Evolutionary conservation across 2,797 vertebrate species (phyloP).

Genomic region (Syngnathus rostellatus): DNA sequence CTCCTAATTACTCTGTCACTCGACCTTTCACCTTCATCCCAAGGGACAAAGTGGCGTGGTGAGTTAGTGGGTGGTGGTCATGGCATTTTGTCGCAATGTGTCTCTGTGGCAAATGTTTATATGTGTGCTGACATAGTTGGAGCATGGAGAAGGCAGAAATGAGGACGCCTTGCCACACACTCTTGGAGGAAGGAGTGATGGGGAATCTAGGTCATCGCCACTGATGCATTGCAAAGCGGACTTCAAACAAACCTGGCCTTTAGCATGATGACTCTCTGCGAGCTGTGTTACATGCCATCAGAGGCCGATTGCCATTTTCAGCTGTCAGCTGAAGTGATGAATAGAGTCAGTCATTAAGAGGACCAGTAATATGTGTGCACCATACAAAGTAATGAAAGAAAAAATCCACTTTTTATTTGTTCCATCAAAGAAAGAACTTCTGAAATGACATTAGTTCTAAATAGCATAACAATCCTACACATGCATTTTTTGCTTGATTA

Average conservation of each 20-base stretch:
- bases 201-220: constrained; percentile 68
- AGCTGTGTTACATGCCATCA: constrained; percentile 55
- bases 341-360: constrained; percentile 17
- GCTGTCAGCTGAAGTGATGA: constrained; percentile 38
- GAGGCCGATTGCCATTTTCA: constrained; percentile 49
- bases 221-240: constrained; percentile 65
- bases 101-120: constrained; percentile 65
- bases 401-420: background rate
- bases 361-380: background rate
- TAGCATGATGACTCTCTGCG: constrained; percentile 52
- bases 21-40: constrained; percentile 26
- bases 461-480: background rate
- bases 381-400: background rate
- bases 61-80: constrained; percentile 31
- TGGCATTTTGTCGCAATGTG: constrained; percentile 32
- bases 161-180: constrained; percentile 48
- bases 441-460: background rate
- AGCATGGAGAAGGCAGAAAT: constrained; percentile 55
- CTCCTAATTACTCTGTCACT: constrained; percentile 10
- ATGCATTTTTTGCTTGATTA: background rate
- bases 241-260: constrained; percentile 69
- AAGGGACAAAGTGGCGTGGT: constrained; percentile 29
- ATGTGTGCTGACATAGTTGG: constrained; percentile 66
- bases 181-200: constrained; percentile 50
- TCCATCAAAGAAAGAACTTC: background rate